Evolutionary conservation across 2,888 invertebrate genomes (phyloP).

Genomic region (Polydrusus cervinus): DNA sequence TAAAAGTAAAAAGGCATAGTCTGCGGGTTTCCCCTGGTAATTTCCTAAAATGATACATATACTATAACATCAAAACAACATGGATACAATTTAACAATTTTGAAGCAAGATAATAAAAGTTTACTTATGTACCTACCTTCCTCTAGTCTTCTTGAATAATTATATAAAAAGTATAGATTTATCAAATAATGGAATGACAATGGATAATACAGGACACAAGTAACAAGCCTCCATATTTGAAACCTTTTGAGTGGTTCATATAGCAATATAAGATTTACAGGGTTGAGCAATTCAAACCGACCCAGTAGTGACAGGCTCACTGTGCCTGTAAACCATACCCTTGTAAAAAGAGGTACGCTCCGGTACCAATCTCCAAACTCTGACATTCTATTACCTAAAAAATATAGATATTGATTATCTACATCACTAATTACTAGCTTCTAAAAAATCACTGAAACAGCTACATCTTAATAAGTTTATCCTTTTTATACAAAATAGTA

Average conservation of each 20-base stretch:
- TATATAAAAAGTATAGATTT: constrained; percentile 98
- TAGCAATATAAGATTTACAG: constrained; percentile 82
- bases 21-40: constrained; percentile 92
- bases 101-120: background rate
- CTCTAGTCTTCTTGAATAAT: constrained; percentile 93
- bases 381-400: constrained; percentile 77
- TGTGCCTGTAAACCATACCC: constrained; percentile 94
- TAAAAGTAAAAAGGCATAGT: constrained; percentile 92
- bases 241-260: constrained; percentile 82
- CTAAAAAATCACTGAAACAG: background rate
- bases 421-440: too few species aligned
- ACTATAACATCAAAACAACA: too few species aligned
- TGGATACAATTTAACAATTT: background rate
- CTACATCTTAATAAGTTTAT: background rate
- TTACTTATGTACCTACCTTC: constrained; percentile 81
- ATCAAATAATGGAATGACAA: constrained; percentile 96
- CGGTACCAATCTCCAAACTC: constrained; percentile 89
- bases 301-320: constrained; percentile 88
- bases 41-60: constrained; percentile 70
- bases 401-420: constrained; percentile 67
- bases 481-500: background rate
- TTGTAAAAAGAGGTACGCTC: constrained; percentile 91
- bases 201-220: constrained; percentile 95
- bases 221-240: constrained; percentile 96
- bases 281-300: constrained; percentile 87